These are phyloP conservation scores for Eupsilia transversa DNA, from an alignment of 2,888 invertebrate genomes.

Conservation along the genomic window DNA sequence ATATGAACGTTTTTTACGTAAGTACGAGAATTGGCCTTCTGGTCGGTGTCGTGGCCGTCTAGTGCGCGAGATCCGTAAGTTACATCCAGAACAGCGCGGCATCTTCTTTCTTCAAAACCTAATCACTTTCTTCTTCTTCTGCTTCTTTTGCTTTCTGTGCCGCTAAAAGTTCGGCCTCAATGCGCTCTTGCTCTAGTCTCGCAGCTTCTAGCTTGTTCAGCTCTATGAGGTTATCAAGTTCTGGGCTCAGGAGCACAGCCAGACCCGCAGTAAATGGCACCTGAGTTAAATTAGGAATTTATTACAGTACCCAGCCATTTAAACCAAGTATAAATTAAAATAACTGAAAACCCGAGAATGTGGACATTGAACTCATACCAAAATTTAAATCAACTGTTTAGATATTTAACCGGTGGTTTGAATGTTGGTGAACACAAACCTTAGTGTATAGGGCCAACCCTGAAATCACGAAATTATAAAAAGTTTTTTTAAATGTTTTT, in stretches of 20 bases:
- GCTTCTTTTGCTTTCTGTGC: background rate
- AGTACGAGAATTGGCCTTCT: too few species aligned
- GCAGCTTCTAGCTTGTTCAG: slow-evolving; percentile 73
- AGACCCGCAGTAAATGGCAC: slow-evolving; percentile 81
- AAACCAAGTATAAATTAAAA: background rate
- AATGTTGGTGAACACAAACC: too few species aligned
- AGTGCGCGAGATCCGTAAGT: too few species aligned
- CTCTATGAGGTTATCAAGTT: slow-evolving; percentile 85
- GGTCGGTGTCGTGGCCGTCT: too few species aligned
- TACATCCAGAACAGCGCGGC: too few species aligned
- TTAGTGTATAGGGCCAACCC: too few species aligned
- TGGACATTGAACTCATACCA: background rate
- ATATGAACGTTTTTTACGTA: too few species aligned
- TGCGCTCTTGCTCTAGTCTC: slow-evolving; percentile 73
- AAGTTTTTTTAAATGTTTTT: too few species aligned
- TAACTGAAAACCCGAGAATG: too few species aligned
- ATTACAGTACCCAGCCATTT: background rate
- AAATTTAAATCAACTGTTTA: too few species aligned
- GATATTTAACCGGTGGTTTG: too few species aligned
- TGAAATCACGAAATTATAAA: too few species aligned
- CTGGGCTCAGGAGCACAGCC: slow-evolving; percentile 84
- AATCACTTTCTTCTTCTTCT: slow-evolving; percentile 11
- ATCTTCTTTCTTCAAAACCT: slow-evolving; percentile 11
- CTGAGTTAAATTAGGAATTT: slow-evolving; percentile 64
- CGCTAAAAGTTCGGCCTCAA: slow-evolving; percentile 68